These are phyloP conservation scores for Nannoperca obscura DNA, from an alignment of 2,797 vertebrate species.

Conservation along the genomic window DNA sequence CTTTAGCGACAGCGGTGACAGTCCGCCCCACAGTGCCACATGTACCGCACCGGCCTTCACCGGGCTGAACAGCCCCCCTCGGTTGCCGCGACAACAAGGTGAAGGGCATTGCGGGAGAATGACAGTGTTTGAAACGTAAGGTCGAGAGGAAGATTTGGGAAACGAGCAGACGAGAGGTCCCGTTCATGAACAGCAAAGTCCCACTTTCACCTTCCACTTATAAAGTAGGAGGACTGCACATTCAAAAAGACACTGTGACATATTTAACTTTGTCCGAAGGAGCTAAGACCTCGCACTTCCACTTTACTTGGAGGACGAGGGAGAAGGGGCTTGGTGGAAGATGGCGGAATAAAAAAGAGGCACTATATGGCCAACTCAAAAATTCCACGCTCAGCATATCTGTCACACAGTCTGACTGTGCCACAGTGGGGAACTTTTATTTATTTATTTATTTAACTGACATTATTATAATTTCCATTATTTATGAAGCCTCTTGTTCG, in stretches of 20 bases:
- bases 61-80: background rate
- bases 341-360: constrained; percentile 11
- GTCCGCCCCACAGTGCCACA: constrained; percentile 29
- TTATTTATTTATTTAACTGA: constrained; percentile 48
- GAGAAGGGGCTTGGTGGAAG: constrained; percentile 3
- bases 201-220: constrained; percentile 21
- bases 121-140: constrained; percentile 15
- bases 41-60: constrained; percentile 19
- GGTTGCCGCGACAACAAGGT: constrained; percentile 26
- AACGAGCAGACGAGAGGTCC: constrained; percentile 5
- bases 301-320: constrained; percentile 19
- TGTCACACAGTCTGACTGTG: constrained; percentile 51
- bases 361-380: constrained; percentile 39
- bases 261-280: constrained; percentile 47
- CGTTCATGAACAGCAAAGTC: constrained; percentile 20
- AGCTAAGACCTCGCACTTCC: constrained; percentile 26
- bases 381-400: constrained; percentile 68
- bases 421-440: constrained; percentile 45
- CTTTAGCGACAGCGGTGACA: constrained; percentile 41
- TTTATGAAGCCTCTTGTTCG: constrained; percentile 57
- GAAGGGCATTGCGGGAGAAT: constrained; percentile 38
- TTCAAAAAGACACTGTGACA: constrained; percentile 14
- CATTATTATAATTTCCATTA: constrained; percentile 75
- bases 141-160: constrained; percentile 25
- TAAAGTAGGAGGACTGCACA: constrained; percentile 8